Percentiles rank a stretch among this genome's conserved stretches.
Evolutionary conservation across 2,888 invertebrate genomes (phyloP).

Genomic region (Autographa pulchrina): DNA sequence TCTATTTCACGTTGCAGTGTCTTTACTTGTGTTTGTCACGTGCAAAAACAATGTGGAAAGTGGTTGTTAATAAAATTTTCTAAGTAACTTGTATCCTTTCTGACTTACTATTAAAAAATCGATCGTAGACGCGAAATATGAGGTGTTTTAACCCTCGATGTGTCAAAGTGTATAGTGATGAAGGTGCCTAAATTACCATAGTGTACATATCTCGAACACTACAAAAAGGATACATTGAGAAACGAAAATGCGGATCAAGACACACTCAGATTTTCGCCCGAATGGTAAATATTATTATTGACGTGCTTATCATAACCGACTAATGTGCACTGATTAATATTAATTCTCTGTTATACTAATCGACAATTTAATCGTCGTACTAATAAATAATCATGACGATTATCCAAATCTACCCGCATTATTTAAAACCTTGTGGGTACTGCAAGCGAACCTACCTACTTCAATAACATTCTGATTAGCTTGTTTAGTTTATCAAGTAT

Average conservation of each 20-base stretch:
- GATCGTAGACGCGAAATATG: constrained; percentile 83
- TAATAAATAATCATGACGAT: not conserved
- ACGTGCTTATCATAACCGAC: not conserved
- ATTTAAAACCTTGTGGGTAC: not conserved
- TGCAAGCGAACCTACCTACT: constrained; percentile 1
- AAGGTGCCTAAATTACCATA: constrained; percentile 78
- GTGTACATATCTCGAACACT: constrained; percentile 82
- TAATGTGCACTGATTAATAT: constrained; percentile 9
- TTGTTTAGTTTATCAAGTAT: not conserved
- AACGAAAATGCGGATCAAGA: constrained; percentile 89
- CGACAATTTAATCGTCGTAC: not conserved
- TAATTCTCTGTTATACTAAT: not conserved
- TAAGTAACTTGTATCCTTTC: constrained; percentile 88
- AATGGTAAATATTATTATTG: constrained; percentile 81
- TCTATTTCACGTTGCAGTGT: constrained; percentile 82
- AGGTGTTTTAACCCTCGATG: constrained; percentile 77
- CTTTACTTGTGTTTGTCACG: constrained; percentile 89
- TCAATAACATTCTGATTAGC: constrained; percentile 7
- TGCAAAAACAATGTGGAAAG: constrained; percentile 90
- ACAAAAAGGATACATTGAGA: constrained; percentile 88
- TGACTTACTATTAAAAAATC: constrained; percentile 75
- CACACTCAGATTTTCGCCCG: constrained; percentile 85
- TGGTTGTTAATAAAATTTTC: constrained; percentile 88
- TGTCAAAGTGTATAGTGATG: constrained; percentile 85
- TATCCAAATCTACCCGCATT: not conserved